phyloP scores from a whole-genome alignment of 30 jellyfish, hydroid and myxozoan species.

The Mastigias papua region DNA sequence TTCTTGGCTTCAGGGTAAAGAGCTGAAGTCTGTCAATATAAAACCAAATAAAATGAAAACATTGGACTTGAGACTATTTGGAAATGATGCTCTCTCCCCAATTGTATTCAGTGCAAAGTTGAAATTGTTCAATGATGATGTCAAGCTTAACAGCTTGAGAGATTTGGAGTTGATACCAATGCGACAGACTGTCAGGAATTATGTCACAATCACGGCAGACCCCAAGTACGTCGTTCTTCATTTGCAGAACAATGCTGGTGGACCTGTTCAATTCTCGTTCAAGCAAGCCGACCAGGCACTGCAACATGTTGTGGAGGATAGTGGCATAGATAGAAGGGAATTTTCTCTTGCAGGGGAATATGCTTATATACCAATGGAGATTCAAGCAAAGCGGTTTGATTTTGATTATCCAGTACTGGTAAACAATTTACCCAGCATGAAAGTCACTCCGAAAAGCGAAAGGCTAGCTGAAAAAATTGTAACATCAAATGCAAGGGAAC shows the following conservation, averaged over 20 bases:
- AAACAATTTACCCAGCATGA: neutral
- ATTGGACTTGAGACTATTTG: neutral
- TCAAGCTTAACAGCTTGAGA: neutral
- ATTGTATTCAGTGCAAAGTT: constrained; percentile 27
- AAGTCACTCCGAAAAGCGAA: neutral
- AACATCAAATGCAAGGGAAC: constrained; percentile 6
- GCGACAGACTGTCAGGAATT: neutral
- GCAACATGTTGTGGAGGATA: neutral
- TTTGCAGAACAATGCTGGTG: constrained; percentile 35
- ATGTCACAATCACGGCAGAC: constrained; percentile 7
- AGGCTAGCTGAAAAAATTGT: neutral
- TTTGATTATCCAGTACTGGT: constrained; percentile 21
- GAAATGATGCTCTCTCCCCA: constrained; percentile 17
- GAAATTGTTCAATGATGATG: constrained; percentile 1
- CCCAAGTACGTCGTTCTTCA: constrained; percentile 17
- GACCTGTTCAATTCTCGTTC: constrained; percentile 23
- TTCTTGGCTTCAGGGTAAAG: constrained; percentile 46
- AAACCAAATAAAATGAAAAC: constrained; percentile 5
- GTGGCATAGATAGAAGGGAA: neutral
- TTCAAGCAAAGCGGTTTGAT: constrained; percentile 27
- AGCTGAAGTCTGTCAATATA: neutral
- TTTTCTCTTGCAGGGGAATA: neutral
- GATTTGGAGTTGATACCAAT: constrained; percentile 5
- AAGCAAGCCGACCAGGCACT: neutral
- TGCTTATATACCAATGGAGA: neutral